Conservation (phyloP, 2,113 vertebrate species). For the Machaerirhynchus nigripectus region DNA sequence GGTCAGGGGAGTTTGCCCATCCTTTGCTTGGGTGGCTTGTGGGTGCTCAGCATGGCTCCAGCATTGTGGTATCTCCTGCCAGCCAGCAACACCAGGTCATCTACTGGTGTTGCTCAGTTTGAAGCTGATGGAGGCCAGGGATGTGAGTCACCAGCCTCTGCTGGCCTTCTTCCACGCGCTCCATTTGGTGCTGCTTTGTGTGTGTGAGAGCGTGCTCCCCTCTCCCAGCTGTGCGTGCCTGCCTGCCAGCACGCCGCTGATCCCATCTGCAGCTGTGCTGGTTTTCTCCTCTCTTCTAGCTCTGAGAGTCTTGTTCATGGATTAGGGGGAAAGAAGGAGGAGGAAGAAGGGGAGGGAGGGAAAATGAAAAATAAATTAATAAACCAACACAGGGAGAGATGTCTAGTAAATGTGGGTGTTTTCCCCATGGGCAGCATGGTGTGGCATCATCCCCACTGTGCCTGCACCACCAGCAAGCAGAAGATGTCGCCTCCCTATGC, state of each 20-base stretch:
- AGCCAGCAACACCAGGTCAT: background rate
- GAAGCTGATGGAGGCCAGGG: background rate
- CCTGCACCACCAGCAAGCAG: background rate
- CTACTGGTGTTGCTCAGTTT: background rate
- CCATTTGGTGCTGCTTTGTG: constrained; percentile 56
- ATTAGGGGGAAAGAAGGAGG: background rate
- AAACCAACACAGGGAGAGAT: background rate
- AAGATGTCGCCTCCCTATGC: background rate
- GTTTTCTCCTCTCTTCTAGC: background rate
- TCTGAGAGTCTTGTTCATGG: constrained; percentile 12
- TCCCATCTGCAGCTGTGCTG: constrained; percentile 48
- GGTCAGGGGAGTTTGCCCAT: background rate
- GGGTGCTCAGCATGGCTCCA: background rate
- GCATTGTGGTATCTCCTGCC: background rate
- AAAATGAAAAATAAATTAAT: constrained; percentile 13
- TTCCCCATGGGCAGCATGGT: background rate
- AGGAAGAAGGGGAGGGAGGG: background rate
- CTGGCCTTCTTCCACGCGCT: constrained; percentile 22
- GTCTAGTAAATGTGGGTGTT: background rate
- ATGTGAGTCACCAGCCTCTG: background rate
- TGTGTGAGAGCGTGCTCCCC: constrained; percentile 33
- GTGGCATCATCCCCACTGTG: background rate
- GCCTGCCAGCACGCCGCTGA: constrained; percentile 36
- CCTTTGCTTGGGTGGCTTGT: background rate
- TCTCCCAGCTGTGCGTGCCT: constrained; percentile 61